Conservation (phyloP, 2,797 vertebrate species). For the Myotis planiceps region DNA sequence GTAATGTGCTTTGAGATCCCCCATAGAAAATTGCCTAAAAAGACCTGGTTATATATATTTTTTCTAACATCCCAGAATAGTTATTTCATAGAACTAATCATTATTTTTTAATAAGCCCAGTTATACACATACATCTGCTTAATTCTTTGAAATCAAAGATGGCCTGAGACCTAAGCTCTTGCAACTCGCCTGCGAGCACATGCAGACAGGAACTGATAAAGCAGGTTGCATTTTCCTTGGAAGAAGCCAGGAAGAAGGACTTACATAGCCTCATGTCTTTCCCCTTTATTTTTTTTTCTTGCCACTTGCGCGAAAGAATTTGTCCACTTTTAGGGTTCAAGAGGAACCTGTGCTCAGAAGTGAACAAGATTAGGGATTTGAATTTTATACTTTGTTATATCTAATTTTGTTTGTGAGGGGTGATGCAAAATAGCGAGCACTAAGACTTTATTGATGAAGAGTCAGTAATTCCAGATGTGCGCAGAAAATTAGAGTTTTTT, state of each 20-base stretch:
- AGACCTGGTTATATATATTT: neutral
- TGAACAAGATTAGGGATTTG: conserved; percentile 47
- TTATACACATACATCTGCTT: neutral
- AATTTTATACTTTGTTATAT: conserved; percentile 46
- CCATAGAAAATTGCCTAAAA: conserved; percentile 15
- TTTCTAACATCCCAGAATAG: conserved; percentile 5
- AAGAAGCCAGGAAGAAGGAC: neutral
- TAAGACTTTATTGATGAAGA: conserved; percentile 80
- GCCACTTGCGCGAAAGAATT: neutral
- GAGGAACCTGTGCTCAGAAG: neutral
- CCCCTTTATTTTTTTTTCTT: neutral
- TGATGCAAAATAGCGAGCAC: conserved; percentile 50
- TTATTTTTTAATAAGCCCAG: neutral
- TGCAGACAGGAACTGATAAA: neutral
- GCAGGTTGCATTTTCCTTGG: neutral
- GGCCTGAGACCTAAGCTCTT: neutral
- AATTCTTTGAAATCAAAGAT: neutral
- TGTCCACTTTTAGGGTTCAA: neutral
- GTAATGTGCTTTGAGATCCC: neutral
- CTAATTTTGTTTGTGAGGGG: conserved; percentile 72
- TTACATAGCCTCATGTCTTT: neutral
- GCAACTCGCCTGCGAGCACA: neutral
- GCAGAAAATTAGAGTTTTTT: conserved; percentile 50
- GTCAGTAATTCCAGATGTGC: conserved; percentile 65
- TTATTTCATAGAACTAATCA: neutral